A percentile compares a stretch with the other conserved stretches of the same genome.
Evolutionary conservation across 2,797 vertebrate species (phyloP).

Genomic region (Scomberomorus guttatus): DNA sequence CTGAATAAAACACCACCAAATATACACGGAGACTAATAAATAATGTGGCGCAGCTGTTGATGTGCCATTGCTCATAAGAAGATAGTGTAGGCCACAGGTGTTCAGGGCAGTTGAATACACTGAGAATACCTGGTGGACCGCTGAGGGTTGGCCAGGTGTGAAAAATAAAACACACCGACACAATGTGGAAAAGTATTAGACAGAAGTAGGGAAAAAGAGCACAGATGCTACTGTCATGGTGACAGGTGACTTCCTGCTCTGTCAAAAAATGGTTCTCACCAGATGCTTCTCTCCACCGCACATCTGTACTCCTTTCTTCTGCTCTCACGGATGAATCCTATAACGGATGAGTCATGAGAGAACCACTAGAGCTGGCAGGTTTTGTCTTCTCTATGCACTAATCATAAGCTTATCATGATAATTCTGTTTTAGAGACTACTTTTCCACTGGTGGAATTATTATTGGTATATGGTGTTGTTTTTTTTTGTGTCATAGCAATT

Average conservation of each 20-base stretch:
- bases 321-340: neutral
- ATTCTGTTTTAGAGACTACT: neutral
- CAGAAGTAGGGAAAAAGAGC: neutral
- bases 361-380: neutral
- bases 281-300: conserved; percentile 42
- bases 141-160: neutral
- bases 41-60: neutral
- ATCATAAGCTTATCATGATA: no score
- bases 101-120: neutral
- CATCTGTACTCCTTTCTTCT: conserved; percentile 26
- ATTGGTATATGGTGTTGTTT: no score
- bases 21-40: neutral
- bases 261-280: conserved; percentile 25
- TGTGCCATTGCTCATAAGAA: neutral
- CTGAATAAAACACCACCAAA: no score
- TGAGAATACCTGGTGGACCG: neutral
- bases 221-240: conserved; percentile 20
- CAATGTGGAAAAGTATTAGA: neutral
- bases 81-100: neutral
- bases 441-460: no score
- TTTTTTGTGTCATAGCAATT: no score
- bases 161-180: neutral
- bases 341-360: conserved; percentile 22
- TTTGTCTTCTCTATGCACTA: neutral
- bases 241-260: conserved; percentile 11